Evolutionary conservation across 2,797 vertebrate species (phyloP).

Genomic region (Sebastes ruberrimus): DNA sequence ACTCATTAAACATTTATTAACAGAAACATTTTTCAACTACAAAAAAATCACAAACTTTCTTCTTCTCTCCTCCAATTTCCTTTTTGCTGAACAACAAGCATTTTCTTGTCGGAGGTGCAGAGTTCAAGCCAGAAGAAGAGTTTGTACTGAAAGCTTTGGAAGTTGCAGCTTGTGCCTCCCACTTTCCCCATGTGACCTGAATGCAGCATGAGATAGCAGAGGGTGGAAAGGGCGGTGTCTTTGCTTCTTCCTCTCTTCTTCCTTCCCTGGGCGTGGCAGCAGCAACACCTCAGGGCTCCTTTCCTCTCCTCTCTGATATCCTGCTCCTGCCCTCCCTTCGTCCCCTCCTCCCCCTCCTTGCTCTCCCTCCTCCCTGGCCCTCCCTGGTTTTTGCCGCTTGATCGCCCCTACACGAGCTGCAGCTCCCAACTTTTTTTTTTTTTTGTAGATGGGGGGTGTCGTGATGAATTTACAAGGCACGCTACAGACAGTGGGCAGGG

Average conservation of each 20-base stretch:
- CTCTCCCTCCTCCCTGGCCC: background rate
- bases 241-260: slow-evolving; percentile 29
- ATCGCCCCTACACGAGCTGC: slow-evolving; percentile 41
- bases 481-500: slow-evolving; percentile 61
- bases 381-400: slow-evolving; percentile 47
- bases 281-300: slow-evolving; percentile 63
- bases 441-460: slow-evolving; percentile 33
- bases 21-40: background rate
- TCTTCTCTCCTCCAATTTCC: background rate
- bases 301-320: slow-evolving; percentile 37
- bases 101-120: background rate
- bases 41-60: background rate
- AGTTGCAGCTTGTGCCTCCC: background rate
- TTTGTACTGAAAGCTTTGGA: slow-evolving; percentile 4
- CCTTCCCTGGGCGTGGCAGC: slow-evolving; percentile 51
- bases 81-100: background rate
- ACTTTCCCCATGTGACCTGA: slow-evolving; percentile 39
- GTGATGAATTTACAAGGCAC: slow-evolving; percentile 74
- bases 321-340: slow-evolving; percentile 9
- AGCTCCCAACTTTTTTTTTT: slow-evolving; percentile 39
- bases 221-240: slow-evolving; percentile 33
- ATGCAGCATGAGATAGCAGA: slow-evolving; percentile 42
- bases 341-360: background rate
- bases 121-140: slow-evolving; percentile 20
- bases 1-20: background rate